A percentile compares a stretch with the other conserved stretches of the same genome.
These are phyloP conservation scores for Ursus arctos DNA, from an alignment of 2,113 vertebrate genomes.

Conservation along the genomic window DNA sequence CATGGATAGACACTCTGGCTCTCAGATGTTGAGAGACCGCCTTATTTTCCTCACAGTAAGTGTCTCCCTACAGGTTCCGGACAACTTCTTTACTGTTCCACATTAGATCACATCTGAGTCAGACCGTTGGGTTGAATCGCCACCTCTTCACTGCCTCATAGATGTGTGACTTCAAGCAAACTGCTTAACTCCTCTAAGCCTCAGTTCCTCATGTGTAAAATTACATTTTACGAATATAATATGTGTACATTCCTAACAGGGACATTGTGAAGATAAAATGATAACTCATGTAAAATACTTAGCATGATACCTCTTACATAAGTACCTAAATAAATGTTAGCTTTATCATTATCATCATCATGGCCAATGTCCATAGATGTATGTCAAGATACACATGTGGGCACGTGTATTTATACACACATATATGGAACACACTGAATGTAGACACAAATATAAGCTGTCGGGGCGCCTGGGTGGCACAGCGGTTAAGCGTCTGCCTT, in stretches of 20 bases:
- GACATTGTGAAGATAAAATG: neutral
- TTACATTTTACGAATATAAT: neutral
- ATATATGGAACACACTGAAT: neutral
- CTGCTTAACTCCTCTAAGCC: conserved; percentile 42
- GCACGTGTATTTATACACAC: neutral
- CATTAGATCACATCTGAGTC: neutral
- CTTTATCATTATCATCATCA: neutral
- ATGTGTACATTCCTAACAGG: neutral
- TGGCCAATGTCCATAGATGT: neutral
- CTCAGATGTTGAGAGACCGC: neutral
- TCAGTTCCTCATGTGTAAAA: neutral
- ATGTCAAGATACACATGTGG: neutral
- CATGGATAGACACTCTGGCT: neutral
- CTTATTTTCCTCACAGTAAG: neutral
- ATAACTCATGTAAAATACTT: conserved; percentile 12
- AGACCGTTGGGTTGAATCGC: conserved; percentile 30
- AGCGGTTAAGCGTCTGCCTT: too few species aligned
- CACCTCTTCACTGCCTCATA: conserved; percentile 47
- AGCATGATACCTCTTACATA: neutral
- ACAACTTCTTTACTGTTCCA: neutral
- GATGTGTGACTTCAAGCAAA: conserved; percentile 55
- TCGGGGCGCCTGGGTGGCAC: too few species aligned
- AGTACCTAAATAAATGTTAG: neutral
- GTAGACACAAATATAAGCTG: neutral
- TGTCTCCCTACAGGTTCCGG: neutral